Base-by-base conservation (phyloP, 2,888 invertebrate genomes). In the Allolobophora icterica region DNA sequence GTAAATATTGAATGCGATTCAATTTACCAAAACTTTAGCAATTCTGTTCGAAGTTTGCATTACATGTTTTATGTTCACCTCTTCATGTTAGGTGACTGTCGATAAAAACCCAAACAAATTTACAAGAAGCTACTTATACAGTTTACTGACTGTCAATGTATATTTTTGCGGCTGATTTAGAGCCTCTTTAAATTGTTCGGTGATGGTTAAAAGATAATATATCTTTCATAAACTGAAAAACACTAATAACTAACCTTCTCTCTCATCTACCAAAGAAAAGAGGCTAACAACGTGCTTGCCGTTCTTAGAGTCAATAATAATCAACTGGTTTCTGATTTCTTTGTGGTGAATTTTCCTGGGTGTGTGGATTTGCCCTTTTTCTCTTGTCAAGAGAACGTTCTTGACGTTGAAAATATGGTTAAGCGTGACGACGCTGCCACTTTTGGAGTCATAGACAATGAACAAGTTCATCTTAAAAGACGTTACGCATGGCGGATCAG, bases 261-360 rank as follows among this genome's bases (percentile, higher is more conserved):
- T 13, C n/a, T n/a, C n/a, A n/a, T n/a, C 30, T 71, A n/a, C 2
- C 71, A 71, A 8, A n/a, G 71, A 71, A 71, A 71, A 71, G 30
- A 71, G 11, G n/a, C 8, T 30, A n/a, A 71, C 71, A 17, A n/a
- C n/a, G 8, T 71, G n/a, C 11, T 13, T 71, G 30, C 71, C n/a
- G 71, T 71, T 71, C 30, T 71, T 8, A n/a, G 71, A n/a, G n/a
- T 71, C 71, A 71, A 71, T n/a, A 13, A 71, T 71, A n/a, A 71
- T 71, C 71, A 71, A 71, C 71, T 71, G 30, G n/a, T 71, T 13
- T 71, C 71, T 71, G 11, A n/a, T 13, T n/a, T 71, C n/a, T n/a
- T 71, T 71, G n/a, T 71, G n/a, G 71, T 71, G 71, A 71, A 71
- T 71, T n/a, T n/a, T 30, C n/a, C 71, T 71, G 71, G 71, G 71